phyloP scores from a whole-genome alignment of 2,797 vertebrate genomes.

The Hyperoplus lanceolatus region DNA sequence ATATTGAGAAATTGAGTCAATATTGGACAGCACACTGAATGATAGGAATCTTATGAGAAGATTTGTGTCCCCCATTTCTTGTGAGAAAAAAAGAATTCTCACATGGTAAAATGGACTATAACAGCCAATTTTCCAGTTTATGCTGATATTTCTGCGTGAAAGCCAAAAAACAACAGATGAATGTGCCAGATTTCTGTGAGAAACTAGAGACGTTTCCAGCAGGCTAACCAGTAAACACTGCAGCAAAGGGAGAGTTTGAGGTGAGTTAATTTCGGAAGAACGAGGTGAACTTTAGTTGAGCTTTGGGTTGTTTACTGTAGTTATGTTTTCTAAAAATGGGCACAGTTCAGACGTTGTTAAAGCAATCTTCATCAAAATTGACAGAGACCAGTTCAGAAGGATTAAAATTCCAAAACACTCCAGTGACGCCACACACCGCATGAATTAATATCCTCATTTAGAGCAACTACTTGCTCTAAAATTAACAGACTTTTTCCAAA shows the following conservation, averaged over 20 bases:
- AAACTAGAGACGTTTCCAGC: background rate
- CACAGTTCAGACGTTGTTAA: slow-evolving; percentile 8
- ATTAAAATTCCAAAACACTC: background rate
- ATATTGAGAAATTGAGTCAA: background rate
- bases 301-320: background rate
- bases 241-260: background rate
- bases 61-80: background rate
- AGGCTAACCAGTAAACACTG: background rate
- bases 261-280: background rate
- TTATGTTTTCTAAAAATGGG: background rate
- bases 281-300: background rate
- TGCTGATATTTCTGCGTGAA: background rate
- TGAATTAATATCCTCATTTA: slow-evolving; percentile 6
- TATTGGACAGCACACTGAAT: background rate
- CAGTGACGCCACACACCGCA: background rate
- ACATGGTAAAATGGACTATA: background rate
- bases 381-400: slow-evolving; percentile 3
- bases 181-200: slow-evolving; percentile 1
- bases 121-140: background rate
- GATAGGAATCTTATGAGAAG: background rate
- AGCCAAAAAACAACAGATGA: background rate
- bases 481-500: background rate
- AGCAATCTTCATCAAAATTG: background rate
- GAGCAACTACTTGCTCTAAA: background rate
- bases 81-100: background rate